phyloP scores from a whole-genome alignment of 2,888 invertebrate species.

The Silvanus unidentatus region DNA sequence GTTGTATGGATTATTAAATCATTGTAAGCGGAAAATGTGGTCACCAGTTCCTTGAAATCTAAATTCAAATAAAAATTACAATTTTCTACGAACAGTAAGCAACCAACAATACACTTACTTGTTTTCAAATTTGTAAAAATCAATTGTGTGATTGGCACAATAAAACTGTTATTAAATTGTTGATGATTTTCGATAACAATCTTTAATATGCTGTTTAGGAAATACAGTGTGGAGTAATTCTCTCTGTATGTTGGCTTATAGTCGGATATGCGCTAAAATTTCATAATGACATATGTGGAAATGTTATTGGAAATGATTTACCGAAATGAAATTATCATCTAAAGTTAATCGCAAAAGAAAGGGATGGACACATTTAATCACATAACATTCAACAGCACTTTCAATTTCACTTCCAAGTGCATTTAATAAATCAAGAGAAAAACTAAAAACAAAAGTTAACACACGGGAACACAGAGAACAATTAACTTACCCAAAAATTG shows the following conservation, averaged over 20 bases:
- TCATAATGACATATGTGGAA: neutral
- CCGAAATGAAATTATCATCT: slow-evolving; percentile 12
- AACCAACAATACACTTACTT: slow-evolving; percentile 12
- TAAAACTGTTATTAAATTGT: slow-evolving; percentile 3
- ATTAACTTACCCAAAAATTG: slow-evolving; percentile 19
- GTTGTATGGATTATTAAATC: slow-evolving; percentile 24
- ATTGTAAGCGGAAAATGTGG: slow-evolving; percentile 16
- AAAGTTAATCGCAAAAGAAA: slow-evolving; percentile 9
- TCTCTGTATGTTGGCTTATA: too few species aligned
- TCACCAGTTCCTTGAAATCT: slow-evolving; percentile 20
- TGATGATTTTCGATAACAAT: neutral
- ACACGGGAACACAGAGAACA: slow-evolving; percentile 10
- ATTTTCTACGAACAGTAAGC: too few species aligned
- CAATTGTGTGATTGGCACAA: slow-evolving; percentile 7
- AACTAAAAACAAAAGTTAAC: slow-evolving; percentile 16
- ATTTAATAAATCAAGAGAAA: slow-evolving; percentile 8
- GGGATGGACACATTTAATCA: slow-evolving; percentile 10
- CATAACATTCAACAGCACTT: slow-evolving; percentile 7
- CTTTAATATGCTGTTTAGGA: too few species aligned
- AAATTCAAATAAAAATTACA: too few species aligned
- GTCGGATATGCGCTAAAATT: too few species aligned
- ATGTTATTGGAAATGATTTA: neutral
- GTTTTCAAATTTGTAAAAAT: slow-evolving; percentile 9
- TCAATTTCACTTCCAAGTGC: slow-evolving; percentile 5
- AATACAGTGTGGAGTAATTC: too few species aligned